Percentiles rank a stretch among this genome's conserved stretches.
These are phyloP conservation scores for Palloptera scutellata DNA, from an alignment of 2,888 invertebrate species.

Conservation along the genomic window DNA sequence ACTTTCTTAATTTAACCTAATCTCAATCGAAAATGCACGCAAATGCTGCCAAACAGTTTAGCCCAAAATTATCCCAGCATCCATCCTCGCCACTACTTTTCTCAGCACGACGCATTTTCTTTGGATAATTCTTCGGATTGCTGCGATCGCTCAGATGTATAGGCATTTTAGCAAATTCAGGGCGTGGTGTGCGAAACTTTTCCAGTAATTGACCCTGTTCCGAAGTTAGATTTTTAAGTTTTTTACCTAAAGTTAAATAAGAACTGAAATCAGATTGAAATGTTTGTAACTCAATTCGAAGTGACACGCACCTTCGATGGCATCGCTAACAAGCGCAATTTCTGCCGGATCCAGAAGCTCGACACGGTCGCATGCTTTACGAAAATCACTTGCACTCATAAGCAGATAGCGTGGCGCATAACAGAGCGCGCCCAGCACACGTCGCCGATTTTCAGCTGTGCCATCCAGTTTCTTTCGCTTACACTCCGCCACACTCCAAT, in stretches of 20 bases:
- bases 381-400: slow-evolving; percentile 57
- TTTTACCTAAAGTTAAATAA: slow-evolving; percentile 52
- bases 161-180: slow-evolving; percentile 62
- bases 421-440: slow-evolving; percentile 62
- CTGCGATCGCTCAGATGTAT: slow-evolving; percentile 63
- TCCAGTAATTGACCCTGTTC: slow-evolving; percentile 61
- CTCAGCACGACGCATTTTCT: slow-evolving; percentile 61
- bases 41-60: slow-evolving; percentile 62
- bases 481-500: slow-evolving; percentile 63
- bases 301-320: slow-evolving; percentile 53
- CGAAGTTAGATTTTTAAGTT: slow-evolving; percentile 58
- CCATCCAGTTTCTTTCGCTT: slow-evolving; percentile 58
- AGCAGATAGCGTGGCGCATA: slow-evolving; percentile 60
- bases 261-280: slow-evolving; percentile 13
- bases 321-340: slow-evolving; percentile 56
- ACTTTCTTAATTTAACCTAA: not conserved
- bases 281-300: not conserved
- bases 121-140: slow-evolving; percentile 63
- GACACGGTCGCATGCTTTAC: slow-evolving; percentile 60
- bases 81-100: slow-evolving; percentile 57
- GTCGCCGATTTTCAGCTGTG: slow-evolving; percentile 60
- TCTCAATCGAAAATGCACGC: slow-evolving; percentile 64
- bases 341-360: slow-evolving; percentile 60
- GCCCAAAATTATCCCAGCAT: slow-evolving; percentile 61
- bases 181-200: slow-evolving; percentile 60